These are phyloP conservation scores for Toxostoma redivivum DNA, from an alignment of 2,113 vertebrate genomes.

Conservation along the genomic window DNA sequence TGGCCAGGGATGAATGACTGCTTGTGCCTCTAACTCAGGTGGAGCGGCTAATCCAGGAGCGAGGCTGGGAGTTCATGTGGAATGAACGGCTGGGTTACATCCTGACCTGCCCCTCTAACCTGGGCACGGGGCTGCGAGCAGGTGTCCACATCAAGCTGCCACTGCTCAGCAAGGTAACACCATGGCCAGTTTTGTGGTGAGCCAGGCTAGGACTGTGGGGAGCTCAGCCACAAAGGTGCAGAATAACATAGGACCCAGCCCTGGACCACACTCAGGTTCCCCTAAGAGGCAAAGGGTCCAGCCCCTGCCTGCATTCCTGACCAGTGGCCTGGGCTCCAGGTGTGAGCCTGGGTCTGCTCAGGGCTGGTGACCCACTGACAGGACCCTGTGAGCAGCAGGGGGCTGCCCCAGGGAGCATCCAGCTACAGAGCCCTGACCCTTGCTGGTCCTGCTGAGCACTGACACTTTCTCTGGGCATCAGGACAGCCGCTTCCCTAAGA, in stretches of 20 bases:
- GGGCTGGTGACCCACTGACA: rapidly evolving
- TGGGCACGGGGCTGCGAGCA: conserved; percentile 82
- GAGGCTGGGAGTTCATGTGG: conserved; percentile 89
- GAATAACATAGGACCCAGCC: background rate
- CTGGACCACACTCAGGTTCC: background rate
- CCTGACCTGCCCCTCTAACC: conserved; percentile 84
- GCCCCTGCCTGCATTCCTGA: background rate
- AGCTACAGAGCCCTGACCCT: background rate
- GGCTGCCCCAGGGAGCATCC: background rate
- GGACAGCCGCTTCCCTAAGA: conserved; percentile 89
- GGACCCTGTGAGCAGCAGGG: background rate
- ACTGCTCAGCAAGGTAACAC: conserved; percentile 79
- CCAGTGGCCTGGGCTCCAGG: rapidly evolving
- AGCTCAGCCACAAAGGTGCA: rapidly evolving
- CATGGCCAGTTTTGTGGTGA: background rate
- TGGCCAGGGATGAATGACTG: rapidly evolving
- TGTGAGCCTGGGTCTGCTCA: background rate
- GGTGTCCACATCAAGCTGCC: conserved; percentile 84
- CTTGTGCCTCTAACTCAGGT: conserved; percentile 61
- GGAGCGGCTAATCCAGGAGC: conserved; percentile 80
- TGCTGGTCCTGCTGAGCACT: background rate
- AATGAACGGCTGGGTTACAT: conserved; percentile 82
- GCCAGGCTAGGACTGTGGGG: background rate
- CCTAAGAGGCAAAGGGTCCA: background rate
- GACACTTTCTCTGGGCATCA: conserved; percentile 39